Evolutionary conservation across 2,888 invertebrate species (phyloP), one percentile per base, ranked within the genome.

Genomic region (Coleophora deauratella): DNA sequence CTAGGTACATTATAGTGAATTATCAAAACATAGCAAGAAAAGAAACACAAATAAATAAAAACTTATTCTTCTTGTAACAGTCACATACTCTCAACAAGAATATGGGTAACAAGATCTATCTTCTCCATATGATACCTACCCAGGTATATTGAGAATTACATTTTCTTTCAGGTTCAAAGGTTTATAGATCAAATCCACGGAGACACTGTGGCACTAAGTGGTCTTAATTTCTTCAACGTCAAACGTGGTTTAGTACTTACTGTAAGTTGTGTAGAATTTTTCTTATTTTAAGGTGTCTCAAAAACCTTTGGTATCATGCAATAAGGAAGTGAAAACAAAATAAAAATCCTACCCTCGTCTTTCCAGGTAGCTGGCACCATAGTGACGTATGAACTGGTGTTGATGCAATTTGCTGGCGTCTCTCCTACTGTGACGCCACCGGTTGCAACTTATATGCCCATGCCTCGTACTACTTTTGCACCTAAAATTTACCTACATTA

Each of bases 131-230:
- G n/a, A n/a, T n/a, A n/a, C n/a, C n/a, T n/a, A n/a, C n/a, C n/a
- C n/a, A n/a, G n/a, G n/a, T n/a, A n/a, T n/a, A n/a, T n/a, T 21
- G 6, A 21, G 21, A 21, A 6, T 21, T 21, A 4, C 3, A 21
- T 3, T 4, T 21, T 21, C 42, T 72, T 68, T 10, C 63, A 90
- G 89, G 80, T 90, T 31, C 87, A 88, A 54, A 81, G 91, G 37
- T 84, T 91, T 42, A 71, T 89, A 35, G 86, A 88, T 40, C 89
- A 90, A 70, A 86, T 91, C 46, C 86, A 88, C 42, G 84, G 86
- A 1, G 85, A 87, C 38, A 87, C 84, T 1, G 72, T 88, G 0
- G 78, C 84, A 1, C 53, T 89, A 33, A 87, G 84, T 2, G 89
- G 89, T 2, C 65, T 88, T 13, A 78, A 86, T 49, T 88, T 88